Percentiles rank a stretch among this genome's conserved stretches.
phyloP scores from a whole-genome alignment of 2,888 invertebrate species.

The Phortica okadai region DNA sequence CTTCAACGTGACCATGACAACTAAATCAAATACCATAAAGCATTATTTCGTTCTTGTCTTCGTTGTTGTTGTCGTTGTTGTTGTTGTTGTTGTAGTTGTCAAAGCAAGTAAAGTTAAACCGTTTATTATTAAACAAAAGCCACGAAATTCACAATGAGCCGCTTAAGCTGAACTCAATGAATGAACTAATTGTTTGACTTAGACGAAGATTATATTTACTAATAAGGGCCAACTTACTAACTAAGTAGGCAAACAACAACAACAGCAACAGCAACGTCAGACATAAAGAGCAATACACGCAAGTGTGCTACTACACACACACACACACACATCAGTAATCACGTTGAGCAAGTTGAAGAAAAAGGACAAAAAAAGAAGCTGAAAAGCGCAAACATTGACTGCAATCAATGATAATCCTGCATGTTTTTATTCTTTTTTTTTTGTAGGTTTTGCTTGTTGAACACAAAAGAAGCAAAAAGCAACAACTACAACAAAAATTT shows the following conservation, averaged over 20 bases:
- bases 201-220: slow-evolving; percentile 1
- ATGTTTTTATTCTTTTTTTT: not conserved
- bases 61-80: not conserved
- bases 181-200: slow-evolving; percentile 19
- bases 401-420: slow-evolving; percentile 7
- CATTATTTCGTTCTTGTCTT: too few relatives aligned
- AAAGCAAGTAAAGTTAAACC: not conserved
- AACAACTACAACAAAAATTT: not conserved
- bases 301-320: too few relatives aligned
- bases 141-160: slow-evolving; percentile 1
- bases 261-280: not conserved
- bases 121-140: not conserved
- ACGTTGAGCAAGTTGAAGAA: not conserved
- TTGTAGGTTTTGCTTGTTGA: too few relatives aligned
- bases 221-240: not conserved
- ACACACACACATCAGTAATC: too few relatives aligned
- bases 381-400: not conserved
- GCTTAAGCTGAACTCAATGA: slow-evolving; percentile 11
- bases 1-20: too few relatives aligned
- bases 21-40: too few relatives aligned
- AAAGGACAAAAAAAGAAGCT: not conserved
- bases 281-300: too few relatives aligned
- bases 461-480: not conserved
- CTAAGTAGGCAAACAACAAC: not conserved
- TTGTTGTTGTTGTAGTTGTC: not conserved